phyloP scores from a whole-genome alignment of 1,140 invertebrate genomes.

The Atta cephalotes region DNA sequence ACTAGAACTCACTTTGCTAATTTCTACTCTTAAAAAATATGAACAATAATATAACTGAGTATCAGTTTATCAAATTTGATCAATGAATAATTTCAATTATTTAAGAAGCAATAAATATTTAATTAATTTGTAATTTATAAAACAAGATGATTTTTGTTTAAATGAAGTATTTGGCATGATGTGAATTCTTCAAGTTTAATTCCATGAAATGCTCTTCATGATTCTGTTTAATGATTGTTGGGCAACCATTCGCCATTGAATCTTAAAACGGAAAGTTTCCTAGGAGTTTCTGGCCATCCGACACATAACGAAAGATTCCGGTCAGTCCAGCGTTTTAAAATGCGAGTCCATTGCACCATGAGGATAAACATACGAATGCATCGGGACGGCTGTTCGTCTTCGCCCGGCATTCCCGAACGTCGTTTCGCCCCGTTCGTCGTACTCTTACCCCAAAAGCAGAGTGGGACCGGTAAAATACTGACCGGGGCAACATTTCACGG shows the following conservation, averaged over 20 bases:
- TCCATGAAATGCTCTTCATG: not conserved
- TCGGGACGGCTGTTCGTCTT: constrained; percentile 26
- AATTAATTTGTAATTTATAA: not conserved
- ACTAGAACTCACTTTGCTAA: not conserved
- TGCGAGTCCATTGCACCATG: not conserved
- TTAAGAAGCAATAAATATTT: not conserved
- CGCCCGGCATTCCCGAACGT: not conserved
- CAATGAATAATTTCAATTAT: not conserved
- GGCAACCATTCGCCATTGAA: not conserved
- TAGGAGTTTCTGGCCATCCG: not conserved
- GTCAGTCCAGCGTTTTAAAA: not conserved
- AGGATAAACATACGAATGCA: constrained; percentile 27
- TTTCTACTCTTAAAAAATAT: not conserved
- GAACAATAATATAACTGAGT: not conserved
- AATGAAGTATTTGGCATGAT: not conserved
- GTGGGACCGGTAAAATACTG: constrained; percentile 74
- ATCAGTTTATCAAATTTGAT: not conserved
- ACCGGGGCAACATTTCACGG: constrained; percentile 76
- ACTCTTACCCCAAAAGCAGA: constrained; percentile 26
- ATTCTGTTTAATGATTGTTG: not conserved
- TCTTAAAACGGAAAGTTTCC: not conserved
- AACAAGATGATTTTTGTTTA: not conserved
- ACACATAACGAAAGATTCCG: not conserved
- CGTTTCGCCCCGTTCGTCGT: not conserved
- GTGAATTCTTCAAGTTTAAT: not conserved